phyloP scores from a whole-genome alignment of 2,797 vertebrate genomes.

The Eptatretus atami region DNA sequence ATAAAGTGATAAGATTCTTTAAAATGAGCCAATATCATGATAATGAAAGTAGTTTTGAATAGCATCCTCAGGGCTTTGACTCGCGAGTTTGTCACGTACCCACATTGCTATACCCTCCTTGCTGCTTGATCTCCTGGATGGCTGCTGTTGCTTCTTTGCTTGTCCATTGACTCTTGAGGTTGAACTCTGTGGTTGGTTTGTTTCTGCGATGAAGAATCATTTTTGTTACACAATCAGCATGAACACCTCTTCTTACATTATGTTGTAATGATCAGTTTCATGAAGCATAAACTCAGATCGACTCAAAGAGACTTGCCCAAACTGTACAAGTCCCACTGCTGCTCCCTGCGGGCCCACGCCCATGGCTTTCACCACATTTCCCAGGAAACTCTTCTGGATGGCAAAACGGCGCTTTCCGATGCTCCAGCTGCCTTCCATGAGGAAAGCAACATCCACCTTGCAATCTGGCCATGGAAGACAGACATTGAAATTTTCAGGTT shows the following conservation, averaged over 20 bases:
- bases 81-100: conserved; percentile 25
- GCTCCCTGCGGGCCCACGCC: conserved; percentile 39
- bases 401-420: conserved; percentile 70
- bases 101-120: conserved; percentile 63
- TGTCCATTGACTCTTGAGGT: conserved; percentile 32
- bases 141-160: conserved; percentile 39
- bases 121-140: conserved; percentile 53
- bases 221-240: too few species aligned
- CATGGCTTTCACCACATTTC: conserved; percentile 35
- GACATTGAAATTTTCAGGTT: too few species aligned
- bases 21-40: too few species aligned
- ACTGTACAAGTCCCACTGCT: conserved; percentile 77
- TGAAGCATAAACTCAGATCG: too few species aligned
- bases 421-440: conserved; percentile 80
- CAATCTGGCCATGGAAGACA: conserved; percentile 23
- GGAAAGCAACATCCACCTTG: conserved; percentile 55
- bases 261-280: too few species aligned
- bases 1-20: too few species aligned
- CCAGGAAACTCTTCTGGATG: conserved; percentile 71
- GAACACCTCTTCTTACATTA: too few species aligned
- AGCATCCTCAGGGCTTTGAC: too few species aligned
- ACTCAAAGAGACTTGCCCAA: conserved; percentile 27
- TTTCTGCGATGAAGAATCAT: conserved; percentile 18
- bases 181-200: conserved; percentile 51
- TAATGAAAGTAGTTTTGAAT: too few species aligned